Evolutionary conservation across 2,113 vertebrate genomes (phyloP).

Genomic region (Sebastes schlegelii): DNA sequence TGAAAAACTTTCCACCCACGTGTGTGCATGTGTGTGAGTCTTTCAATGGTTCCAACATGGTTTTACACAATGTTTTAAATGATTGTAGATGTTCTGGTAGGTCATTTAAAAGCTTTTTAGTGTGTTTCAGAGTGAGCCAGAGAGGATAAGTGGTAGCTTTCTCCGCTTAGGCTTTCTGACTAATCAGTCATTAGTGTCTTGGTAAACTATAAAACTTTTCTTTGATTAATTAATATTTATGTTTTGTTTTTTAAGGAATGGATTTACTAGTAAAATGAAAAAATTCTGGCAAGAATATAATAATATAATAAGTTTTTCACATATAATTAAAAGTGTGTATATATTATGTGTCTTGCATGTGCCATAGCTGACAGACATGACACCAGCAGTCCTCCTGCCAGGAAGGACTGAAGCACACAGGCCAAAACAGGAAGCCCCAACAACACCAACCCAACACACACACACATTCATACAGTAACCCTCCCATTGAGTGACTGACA

Average conservation of each 20-base stretch:
- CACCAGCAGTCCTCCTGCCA: constrained; percentile 79
- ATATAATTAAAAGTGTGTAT: constrained; percentile 3
- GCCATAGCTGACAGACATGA: constrained; percentile 73
- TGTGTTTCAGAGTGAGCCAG: background rate
- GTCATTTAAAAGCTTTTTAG: background rate
- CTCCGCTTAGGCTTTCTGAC: background rate
- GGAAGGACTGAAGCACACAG: constrained; percentile 85
- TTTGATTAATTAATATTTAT: background rate
- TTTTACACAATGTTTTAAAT: background rate
- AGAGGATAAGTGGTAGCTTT: background rate
- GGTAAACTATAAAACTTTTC: background rate
- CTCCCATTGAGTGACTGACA: constrained; percentile 80
- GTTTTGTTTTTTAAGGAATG: background rate
- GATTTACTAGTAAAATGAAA: background rate
- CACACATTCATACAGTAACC: constrained; percentile 58
- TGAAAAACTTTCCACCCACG: background rate
- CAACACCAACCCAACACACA: constrained; percentile 28
- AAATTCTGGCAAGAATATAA: background rate
- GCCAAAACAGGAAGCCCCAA: constrained; percentile 91
- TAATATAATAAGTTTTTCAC: constrained; percentile 3
- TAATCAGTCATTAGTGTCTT: background rate
- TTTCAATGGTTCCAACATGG: background rate
- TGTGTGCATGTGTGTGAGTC: background rate
- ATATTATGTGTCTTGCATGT: constrained; percentile 16
- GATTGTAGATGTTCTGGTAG: background rate